A percentile compares a stretch with the other conserved stretches of the same genome.
Conservation (phyloP, 2,888 invertebrate species). For the Cotesia congregata region DNA sequence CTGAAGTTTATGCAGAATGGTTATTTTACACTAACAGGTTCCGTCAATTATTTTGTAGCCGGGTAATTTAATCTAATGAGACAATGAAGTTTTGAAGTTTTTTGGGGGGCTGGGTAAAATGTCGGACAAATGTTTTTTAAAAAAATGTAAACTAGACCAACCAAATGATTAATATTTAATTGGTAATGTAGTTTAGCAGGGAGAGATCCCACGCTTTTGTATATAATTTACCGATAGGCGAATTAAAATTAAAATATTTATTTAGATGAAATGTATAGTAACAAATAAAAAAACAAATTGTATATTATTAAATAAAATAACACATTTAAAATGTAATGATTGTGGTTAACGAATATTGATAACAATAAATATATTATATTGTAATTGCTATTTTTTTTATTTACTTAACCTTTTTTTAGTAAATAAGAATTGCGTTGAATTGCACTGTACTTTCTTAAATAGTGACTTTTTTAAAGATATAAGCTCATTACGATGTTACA, state of each 20-base stretch:
- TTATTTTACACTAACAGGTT: conserved; percentile 51
- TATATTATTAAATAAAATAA: conserved; percentile 57
- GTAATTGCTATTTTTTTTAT: conserved; percentile 48
- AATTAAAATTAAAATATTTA: conserved; percentile 45
- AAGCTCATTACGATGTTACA: no score
- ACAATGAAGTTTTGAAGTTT: not conserved
- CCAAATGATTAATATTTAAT: conserved; percentile 32
- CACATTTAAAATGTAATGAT: conserved; percentile 54
- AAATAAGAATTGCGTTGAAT: no score
- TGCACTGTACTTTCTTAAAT: no score
- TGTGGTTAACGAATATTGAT: conserved; percentile 63
- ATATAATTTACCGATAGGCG: conserved; percentile 57
- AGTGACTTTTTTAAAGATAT: no score
- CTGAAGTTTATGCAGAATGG: no score
- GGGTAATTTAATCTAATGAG: conserved; percentile 43
- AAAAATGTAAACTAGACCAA: conserved; percentile 42
- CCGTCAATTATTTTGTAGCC: conserved; percentile 65
- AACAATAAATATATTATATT: conserved; percentile 68
- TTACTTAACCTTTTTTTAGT: not conserved
- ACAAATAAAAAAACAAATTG: conserved; percentile 56
- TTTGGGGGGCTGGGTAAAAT: conserved; percentile 17
- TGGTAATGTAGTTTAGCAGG: conserved; percentile 39
- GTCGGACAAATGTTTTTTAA: conserved; percentile 22
- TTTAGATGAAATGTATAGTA: conserved; percentile 63
- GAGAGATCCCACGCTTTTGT: conserved; percentile 64